These are phyloP conservation scores for Caenorhabditis sp. DNA, from an alignment of 2,888 invertebrate species.

Conservation along the genomic window DNA sequence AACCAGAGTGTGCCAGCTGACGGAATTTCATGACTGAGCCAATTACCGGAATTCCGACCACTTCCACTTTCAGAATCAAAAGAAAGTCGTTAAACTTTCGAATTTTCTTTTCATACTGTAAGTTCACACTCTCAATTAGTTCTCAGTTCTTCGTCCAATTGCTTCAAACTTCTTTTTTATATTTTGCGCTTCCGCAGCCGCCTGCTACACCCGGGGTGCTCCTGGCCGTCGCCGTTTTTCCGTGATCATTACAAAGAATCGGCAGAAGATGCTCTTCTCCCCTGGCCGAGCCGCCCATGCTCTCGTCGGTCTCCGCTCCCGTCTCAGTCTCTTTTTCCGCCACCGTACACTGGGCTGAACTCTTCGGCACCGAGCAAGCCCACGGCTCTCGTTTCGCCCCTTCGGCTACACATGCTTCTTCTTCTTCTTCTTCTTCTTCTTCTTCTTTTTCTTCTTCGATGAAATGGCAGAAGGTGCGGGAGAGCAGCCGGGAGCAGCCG, in stretches of 20 bases:
- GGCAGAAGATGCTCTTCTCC: not conserved
- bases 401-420: slow-evolving; percentile 27
- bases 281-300: slow-evolving; percentile 26
- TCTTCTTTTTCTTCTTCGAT: slow-evolving; percentile 20
- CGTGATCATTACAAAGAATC: slow-evolving; percentile 28
- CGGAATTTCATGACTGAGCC: slow-evolving; percentile 20
- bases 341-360: slow-evolving; percentile 25
- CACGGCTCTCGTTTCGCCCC: slow-evolving; percentile 6
- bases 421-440: slow-evolving; percentile 3
- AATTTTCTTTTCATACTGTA: too few species aligned
- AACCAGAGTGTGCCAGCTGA: slow-evolving; percentile 22
- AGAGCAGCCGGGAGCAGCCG: slow-evolving; percentile 6
- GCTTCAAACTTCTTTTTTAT: not conserved
- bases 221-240: not conserved
- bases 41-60: slow-evolving; percentile 8
- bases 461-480: slow-evolving; percentile 27
- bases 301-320: slow-evolving; percentile 10
- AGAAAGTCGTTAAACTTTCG: too few species aligned
- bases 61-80: too few species aligned
- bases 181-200: not conserved
- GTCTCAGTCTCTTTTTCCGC: slow-evolving; percentile 22
- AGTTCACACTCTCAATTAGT: too few species aligned
- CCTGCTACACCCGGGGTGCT: not conserved
- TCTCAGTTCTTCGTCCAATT: not conserved
- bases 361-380: slow-evolving; percentile 19